phyloP scores from a whole-genome alignment of 2,888 invertebrate species.

The Adineta ricciae region DNA sequence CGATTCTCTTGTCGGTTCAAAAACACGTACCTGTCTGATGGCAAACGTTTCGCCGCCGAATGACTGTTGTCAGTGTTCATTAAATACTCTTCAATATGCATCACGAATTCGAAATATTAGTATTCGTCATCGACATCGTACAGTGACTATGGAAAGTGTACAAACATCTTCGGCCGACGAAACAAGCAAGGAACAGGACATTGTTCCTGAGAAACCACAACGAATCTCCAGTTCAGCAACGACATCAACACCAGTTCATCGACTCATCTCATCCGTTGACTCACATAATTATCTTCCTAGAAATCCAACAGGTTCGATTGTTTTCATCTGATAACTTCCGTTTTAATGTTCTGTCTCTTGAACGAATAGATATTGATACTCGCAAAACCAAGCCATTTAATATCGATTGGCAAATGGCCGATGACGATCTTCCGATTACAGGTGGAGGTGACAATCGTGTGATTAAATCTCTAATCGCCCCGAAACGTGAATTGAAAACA shows the following conservation, averaged over 20 bases:
- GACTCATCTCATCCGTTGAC: neutral
- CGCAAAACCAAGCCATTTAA: neutral
- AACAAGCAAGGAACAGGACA: neutral
- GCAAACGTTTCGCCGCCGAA: conserved; percentile 28
- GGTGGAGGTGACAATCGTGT: neutral
- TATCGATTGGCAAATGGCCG: neutral
- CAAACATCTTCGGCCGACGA: neutral
- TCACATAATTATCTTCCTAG: neutral
- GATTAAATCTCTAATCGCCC: neutral
- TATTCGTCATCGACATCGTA: conserved; percentile 20
- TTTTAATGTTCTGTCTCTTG: neutral
- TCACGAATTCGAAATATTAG: conserved; percentile 28
- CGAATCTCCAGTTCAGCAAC: neutral
- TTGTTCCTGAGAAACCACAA: neutral
- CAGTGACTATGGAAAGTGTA: too few relatives aligned
- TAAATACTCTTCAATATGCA: conserved; percentile 32
- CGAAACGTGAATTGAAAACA: neutral
- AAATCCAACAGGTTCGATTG: neutral
- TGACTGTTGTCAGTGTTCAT: conserved; percentile 26
- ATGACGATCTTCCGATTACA: conserved; percentile 2
- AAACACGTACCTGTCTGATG: conserved; percentile 23
- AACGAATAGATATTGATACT: neutral
- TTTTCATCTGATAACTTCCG: too few relatives aligned
- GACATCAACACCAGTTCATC: conserved; percentile 14
- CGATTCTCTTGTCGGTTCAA: conserved; percentile 26